A percentile compares a stretch with the other conserved stretches of the same genome.
phyloP scores from a whole-genome alignment of 1,140 invertebrate species.

The Cyphomyrmex costatus region DNA sequence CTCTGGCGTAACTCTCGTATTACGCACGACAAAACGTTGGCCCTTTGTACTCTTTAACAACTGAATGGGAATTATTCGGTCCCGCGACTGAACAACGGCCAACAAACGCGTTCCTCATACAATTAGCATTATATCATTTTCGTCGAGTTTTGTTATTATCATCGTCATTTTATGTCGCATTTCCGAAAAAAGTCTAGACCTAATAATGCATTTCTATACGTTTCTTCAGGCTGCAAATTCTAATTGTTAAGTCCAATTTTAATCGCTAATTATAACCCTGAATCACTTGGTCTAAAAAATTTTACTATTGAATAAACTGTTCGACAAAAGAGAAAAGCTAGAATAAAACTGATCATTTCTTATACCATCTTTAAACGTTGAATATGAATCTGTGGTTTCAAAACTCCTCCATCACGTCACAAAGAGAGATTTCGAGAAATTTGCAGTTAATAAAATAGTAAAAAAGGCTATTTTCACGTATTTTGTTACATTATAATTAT shows the following conservation, averaged over 20 bases:
- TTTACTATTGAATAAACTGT: neutral
- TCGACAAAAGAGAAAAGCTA: no score
- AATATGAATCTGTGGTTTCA: no score
- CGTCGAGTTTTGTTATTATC: slow-evolving; percentile 1
- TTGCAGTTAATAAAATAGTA: no score
- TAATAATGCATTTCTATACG: neutral
- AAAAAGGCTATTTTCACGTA: no score
- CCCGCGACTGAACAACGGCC: neutral
- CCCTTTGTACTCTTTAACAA: slow-evolving; percentile 45
- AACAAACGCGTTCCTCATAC: slow-evolving; percentile 6
- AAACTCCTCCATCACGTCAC: no score
- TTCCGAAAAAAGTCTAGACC: neutral
- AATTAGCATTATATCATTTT: slow-evolving; percentile 18
- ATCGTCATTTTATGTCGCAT: neutral
- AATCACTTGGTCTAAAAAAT: neutral
- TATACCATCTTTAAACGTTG: no score
- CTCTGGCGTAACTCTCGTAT: slow-evolving; percentile 14
- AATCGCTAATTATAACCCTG: neutral
- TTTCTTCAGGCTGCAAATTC: neutral
- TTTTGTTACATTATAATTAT: no score
- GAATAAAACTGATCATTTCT: no score
- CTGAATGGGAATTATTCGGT: slow-evolving; percentile 45
- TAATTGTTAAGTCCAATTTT: neutral
- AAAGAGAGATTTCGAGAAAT: no score
- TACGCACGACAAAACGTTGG: slow-evolving; percentile 48